Evolutionary conservation across 2,113 vertebrate genomes (phyloP).

Genomic region (Grammomys surdaster): DNA sequence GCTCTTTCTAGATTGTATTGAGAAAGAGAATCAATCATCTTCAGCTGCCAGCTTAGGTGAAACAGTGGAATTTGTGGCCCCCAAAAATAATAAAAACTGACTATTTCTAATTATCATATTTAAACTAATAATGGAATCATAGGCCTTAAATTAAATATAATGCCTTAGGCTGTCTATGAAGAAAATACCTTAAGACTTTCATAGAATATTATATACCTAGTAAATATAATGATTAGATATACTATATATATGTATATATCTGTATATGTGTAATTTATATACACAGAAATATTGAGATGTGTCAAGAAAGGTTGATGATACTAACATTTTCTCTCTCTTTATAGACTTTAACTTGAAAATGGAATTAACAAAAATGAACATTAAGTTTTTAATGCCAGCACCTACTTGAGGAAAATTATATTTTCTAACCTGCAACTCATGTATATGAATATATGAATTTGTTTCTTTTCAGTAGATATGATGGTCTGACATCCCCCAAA

Average conservation of each 20-base stretch:
- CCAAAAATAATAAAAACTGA: slow-evolving; percentile 9
- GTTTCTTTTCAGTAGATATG: background rate
- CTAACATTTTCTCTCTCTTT: background rate
- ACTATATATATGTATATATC: background rate
- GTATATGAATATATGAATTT: background rate
- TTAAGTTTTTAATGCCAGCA: background rate
- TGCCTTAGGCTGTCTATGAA: background rate
- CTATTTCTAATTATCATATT: background rate
- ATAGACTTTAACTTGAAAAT: slow-evolving; percentile 3
- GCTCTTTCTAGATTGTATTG: background rate
- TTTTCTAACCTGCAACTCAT: background rate
- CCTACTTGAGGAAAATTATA: slow-evolving; percentile 9
- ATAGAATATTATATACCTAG: background rate
- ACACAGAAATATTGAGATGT: background rate
- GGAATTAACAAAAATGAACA: slow-evolving; percentile 39
- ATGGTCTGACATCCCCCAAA: background rate
- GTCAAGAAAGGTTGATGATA: background rate
- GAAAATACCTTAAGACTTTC: background rate
- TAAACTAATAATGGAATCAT: background rate
- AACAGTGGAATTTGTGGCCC: background rate
- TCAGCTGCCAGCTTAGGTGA: background rate
- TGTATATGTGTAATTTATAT: background rate
- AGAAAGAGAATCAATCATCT: background rate
- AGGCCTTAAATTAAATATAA: background rate
- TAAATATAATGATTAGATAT: background rate